Conservation (phyloP, 1,140 invertebrate species). For the Cataglyphis hispanica region DNA sequence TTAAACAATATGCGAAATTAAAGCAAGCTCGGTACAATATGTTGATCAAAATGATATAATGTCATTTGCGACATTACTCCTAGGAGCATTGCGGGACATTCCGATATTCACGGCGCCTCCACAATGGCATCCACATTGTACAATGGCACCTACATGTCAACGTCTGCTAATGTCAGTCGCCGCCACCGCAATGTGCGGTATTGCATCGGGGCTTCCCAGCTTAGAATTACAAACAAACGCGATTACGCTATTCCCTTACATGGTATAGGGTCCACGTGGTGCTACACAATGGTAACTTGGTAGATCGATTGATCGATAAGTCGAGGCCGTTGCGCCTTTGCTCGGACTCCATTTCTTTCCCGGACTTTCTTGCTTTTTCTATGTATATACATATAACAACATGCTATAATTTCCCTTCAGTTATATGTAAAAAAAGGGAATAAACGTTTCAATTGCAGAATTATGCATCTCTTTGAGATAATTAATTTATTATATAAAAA, state of each 20-base stretch:
- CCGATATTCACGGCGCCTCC: constrained; percentile 56
- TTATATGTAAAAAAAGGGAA: background rate
- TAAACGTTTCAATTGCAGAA: background rate
- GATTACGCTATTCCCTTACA: constrained; percentile 76
- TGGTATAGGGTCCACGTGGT: constrained; percentile 52
- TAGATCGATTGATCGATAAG: constrained; percentile 64
- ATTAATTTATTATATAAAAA: too few species aligned
- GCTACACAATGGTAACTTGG: constrained; percentile 18
- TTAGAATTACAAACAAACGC: constrained; percentile 83
- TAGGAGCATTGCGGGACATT: constrained; percentile 54
- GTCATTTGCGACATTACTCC: constrained; percentile 1
- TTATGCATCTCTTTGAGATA: background rate
- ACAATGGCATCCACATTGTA: constrained; percentile 63
- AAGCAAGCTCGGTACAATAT: background rate
- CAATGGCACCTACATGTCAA: constrained; percentile 58
- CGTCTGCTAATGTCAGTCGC: constrained; percentile 59
- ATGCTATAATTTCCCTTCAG: background rate
- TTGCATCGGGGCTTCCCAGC: constrained; percentile 77
- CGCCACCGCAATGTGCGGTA: constrained; percentile 70
- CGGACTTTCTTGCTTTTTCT: constrained; percentile 42
- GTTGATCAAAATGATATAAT: constrained; percentile 36
- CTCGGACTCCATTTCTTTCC: background rate
- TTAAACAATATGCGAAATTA: background rate
- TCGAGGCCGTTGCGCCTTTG: background rate
- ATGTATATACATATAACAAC: background rate